These are phyloP conservation scores for Parascotia fuliginaria DNA, from an alignment of 2,888 invertebrate species.

Conservation along the genomic window DNA sequence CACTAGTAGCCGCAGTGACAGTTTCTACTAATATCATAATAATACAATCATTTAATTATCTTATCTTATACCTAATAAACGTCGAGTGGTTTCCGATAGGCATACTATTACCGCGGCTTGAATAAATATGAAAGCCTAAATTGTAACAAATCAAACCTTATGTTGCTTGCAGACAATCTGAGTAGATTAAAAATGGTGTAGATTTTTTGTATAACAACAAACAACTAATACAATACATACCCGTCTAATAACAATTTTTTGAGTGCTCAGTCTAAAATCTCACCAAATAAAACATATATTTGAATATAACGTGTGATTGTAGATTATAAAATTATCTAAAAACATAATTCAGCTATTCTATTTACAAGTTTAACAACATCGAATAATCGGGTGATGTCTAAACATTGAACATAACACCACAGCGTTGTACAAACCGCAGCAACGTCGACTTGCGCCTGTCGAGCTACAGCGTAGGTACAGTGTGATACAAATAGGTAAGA, in stretches of 20 bases:
- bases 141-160: slow-evolving; percentile 38
- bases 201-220: slow-evolving; percentile 27
- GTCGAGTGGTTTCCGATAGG: slow-evolving; percentile 27
- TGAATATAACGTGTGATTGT: slow-evolving; percentile 35
- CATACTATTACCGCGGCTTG: slow-evolving; percentile 39
- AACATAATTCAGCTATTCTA: slow-evolving; percentile 58
- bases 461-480: slow-evolving; percentile 23
- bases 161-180: slow-evolving; percentile 21
- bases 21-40: slow-evolving; percentile 39
- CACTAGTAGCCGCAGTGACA: slow-evolving; percentile 45
- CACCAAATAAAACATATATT: slow-evolving; percentile 48
- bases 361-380: slow-evolving; percentile 66
- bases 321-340: slow-evolving; percentile 44
- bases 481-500: slow-evolving; percentile 20
- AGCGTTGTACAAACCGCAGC: slow-evolving; percentile 23
- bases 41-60: slow-evolving; percentile 37
- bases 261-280: slow-evolving; percentile 66
- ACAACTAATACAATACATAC: slow-evolving; percentile 44
- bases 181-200: slow-evolving; percentile 31
- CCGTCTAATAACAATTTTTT: slow-evolving; percentile 49
- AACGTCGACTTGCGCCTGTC: slow-evolving; percentile 24
- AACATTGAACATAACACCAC: slow-evolving; percentile 43
- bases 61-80: slow-evolving; percentile 25
- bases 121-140: slow-evolving; percentile 53
- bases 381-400: slow-evolving; percentile 54